A percentile compares a stretch with the other conserved stretches of the same genome.
These are phyloP conservation scores for Cariama cristata DNA, from an alignment of 2,113 vertebrate species.

Conservation along the genomic window DNA sequence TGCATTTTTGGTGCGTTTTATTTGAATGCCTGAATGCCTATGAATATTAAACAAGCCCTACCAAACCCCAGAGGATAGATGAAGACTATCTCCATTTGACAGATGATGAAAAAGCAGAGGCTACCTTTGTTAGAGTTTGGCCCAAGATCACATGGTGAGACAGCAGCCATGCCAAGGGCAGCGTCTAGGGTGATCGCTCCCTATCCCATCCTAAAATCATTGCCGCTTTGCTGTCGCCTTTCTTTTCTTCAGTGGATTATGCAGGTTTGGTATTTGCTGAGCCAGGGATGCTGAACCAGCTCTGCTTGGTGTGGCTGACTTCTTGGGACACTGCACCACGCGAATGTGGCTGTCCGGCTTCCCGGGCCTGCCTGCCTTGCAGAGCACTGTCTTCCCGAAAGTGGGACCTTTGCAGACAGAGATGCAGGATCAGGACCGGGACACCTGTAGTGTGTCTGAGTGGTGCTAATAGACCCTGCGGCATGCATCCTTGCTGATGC, in stretches of 20 bases:
- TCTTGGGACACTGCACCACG: rapidly evolving
- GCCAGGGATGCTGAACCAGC: not conserved
- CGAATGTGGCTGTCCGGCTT: not conserved
- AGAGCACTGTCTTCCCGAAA: rapidly evolving
- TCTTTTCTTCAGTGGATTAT: not conserved
- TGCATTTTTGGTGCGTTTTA: constrained; percentile 13
- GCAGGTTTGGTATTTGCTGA: not conserved
- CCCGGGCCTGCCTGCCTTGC: not conserved
- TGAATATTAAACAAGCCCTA: constrained; percentile 29
- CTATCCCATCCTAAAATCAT: not conserved
- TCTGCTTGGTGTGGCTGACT: not conserved
- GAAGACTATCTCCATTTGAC: constrained; percentile 20
- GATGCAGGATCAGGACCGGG: not conserved
- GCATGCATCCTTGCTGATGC: not conserved
- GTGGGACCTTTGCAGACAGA: not conserved
- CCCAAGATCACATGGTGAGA: not conserved
- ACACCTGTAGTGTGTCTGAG: not conserved
- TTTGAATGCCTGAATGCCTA: not conserved
- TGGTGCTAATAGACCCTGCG: not conserved
- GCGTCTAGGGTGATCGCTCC: not conserved
- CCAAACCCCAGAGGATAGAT: constrained; percentile 1
- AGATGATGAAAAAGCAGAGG: constrained; percentile 2
- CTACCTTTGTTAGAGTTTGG: not conserved
- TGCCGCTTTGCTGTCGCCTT: not conserved
- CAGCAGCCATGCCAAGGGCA: not conserved